Evolutionary conservation across 2,888 invertebrate genomes (phyloP).

Genomic region (Coelinius sp.): DNA sequence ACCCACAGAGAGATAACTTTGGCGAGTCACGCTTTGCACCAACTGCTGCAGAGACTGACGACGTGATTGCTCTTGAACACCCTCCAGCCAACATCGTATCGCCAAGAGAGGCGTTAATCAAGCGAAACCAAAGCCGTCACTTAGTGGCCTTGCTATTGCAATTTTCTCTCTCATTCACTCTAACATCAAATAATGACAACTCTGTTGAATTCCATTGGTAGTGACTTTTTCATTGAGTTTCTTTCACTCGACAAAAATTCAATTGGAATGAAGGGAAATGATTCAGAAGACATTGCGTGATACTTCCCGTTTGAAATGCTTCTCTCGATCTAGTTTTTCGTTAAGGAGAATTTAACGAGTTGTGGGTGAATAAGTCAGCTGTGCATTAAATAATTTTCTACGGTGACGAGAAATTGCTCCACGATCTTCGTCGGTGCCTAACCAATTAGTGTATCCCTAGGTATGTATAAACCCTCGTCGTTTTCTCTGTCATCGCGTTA

Average conservation of each 20-base stretch:
- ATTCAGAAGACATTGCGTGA: conserved; percentile 1
- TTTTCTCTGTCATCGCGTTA: conserved; percentile 35
- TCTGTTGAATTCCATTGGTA: not conserved
- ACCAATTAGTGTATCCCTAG: conserved; percentile 48
- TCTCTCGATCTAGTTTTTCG: not conserved
- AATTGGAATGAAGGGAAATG: not conserved
- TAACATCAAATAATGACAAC: not conserved
- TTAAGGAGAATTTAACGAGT: not conserved
- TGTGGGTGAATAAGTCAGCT: conserved; percentile 47
- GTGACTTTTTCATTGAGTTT: not conserved
- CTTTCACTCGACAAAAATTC: not conserved
- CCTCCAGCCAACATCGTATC: conserved; percentile 20
- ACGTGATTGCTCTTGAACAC: conserved; percentile 40
- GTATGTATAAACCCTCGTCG: conserved; percentile 32
- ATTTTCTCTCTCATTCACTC: conserved; percentile 14
- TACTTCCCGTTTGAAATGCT: not conserved
- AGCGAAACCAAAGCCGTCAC: conserved; percentile 41
- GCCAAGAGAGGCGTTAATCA: conserved; percentile 37
- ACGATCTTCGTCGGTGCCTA: conserved; percentile 50
- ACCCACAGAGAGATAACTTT: conserved; percentile 38
- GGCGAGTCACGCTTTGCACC: conserved; percentile 38
- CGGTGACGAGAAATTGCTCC: conserved; percentile 8
- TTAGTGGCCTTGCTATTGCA: conserved; percentile 35
- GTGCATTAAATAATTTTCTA: conserved; percentile 52
- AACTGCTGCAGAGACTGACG: conserved; percentile 22